Evolutionary conservation across 2,888 invertebrate species (phyloP), one percentile per base, ranked within the genome.

Genomic region (Nemotelus pantherinus): DNA sequence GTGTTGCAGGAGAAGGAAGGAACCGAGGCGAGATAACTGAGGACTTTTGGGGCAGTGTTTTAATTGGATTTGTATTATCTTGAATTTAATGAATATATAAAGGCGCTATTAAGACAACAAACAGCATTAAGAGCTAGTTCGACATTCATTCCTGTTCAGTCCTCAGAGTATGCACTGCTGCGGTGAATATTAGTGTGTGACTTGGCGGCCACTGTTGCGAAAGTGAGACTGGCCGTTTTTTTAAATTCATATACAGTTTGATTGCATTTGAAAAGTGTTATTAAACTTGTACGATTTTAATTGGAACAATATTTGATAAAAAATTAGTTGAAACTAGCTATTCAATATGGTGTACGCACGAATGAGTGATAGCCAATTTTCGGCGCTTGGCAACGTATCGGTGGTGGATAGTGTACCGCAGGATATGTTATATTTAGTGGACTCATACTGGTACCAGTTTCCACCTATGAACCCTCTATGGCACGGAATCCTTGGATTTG

Each of bases 341-440:
- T 41, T 39, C 43, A 60, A 47, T 3, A 63, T 74, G 63, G 41
- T 72, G 6, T 45, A 43, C 25, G 44, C 57, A 47, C 74, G 74
- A 50, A 63, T 74, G 43, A 71, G 25, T 57, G 63, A 60, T 7
- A 39, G 47, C 3, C 63, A 60, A 4, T 76, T 55, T 25, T 45
- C 41, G 6, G 41, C n/a, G 1, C n/a, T 55, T 53, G 55, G 25
- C 74, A 93, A 93, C 86, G 85, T 90, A 80, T 92, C 92, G 70
- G 90, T 93, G 81, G 92, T 92, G 79, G 93, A 93, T 87, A 91
- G 89, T 83, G 92, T 92, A 71, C 89, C 89, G 39, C 88, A 90
- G 9, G 93, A 93, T 77, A 93, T 93, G 89, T 88, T 91, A 78
- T 91, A 91, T 83, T 85, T 93, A 88, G 88, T 93, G 78, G 92